Conservation (phyloP, 2,113 vertebrate species). For the Osmerus mordax region DNA sequence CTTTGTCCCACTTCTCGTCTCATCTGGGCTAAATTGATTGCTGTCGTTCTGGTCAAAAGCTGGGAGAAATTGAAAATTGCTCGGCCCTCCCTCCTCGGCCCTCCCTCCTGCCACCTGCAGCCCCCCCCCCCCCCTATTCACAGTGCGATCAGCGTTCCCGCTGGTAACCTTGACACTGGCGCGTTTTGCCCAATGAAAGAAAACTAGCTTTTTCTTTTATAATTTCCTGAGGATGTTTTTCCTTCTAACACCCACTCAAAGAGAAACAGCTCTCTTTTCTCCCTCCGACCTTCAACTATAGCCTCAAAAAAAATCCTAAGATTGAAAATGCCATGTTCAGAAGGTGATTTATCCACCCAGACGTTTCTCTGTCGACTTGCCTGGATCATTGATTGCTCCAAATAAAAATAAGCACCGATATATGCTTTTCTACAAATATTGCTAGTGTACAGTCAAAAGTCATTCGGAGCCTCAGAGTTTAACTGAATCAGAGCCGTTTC, state of each 20-base stretch:
- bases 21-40: slow-evolving; percentile 69
- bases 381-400: slow-evolving; percentile 1
- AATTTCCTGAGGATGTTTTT: background rate
- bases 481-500: background rate
- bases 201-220: background rate
- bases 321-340: background rate
- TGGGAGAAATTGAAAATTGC: slow-evolving; percentile 64
- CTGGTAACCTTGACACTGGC: slow-evolving; percentile 50
- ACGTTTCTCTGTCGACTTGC: background rate
- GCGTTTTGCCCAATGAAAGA: slow-evolving; percentile 9
- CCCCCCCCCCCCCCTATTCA: slow-evolving; percentile 16
- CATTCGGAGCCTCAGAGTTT: background rate
- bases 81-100: slow-evolving; percentile 19
- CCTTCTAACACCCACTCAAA: background rate
- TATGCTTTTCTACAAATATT: background rate
- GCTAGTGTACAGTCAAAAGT: background rate
- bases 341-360: background rate
- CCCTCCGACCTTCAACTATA: background rate
- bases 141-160: slow-evolving; percentile 4
- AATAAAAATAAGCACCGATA: background rate
- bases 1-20: slow-evolving; percentile 72
- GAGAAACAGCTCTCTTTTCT: background rate
- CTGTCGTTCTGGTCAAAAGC: slow-evolving; percentile 62
- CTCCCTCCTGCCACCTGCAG: background rate
- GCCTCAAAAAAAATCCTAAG: background rate